Percentiles rank a stretch among this genome's conserved stretches.
Conservation (phyloP, 1,140 invertebrate species). For the Leguminivora glycinivorella region DNA sequence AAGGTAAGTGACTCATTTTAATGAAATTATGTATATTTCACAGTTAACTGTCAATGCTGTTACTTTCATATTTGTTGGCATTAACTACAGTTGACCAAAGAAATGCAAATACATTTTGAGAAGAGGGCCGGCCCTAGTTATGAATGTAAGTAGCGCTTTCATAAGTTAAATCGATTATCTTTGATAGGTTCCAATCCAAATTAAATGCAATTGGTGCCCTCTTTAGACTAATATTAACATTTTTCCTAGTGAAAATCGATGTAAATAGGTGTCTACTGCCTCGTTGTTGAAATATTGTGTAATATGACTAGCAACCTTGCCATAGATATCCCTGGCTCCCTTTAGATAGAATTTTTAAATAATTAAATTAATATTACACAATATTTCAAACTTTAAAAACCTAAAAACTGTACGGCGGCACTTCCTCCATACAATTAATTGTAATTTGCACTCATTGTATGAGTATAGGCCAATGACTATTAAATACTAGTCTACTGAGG, state of each 20-base stretch:
- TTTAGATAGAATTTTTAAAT: slow-evolving; percentile 21
- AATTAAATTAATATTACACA: not conserved
- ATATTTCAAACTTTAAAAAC: not conserved
- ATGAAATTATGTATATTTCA: too few species aligned
- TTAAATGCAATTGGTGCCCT: not conserved
- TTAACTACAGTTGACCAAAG: not conserved
- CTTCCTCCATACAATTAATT: too few species aligned
- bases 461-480: too few species aligned
- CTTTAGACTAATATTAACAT: not conserved
- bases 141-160: slow-evolving; percentile 4
- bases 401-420: too few species aligned
- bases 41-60: too few species aligned
- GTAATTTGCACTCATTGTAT: too few species aligned
- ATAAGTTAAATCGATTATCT: slow-evolving; percentile 7
- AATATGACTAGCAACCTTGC: slow-evolving; percentile 12
- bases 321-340: slow-evolving; percentile 6
- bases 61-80: too few species aligned
- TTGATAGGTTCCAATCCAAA: slow-evolving; percentile 8
- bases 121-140: slow-evolving; percentile 11
- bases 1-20: too few species aligned
- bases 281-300: slow-evolving; percentile 12
- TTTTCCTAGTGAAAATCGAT: not conserved
- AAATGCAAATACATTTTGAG: not conserved
- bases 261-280: too few species aligned
- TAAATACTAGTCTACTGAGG: slow-evolving; percentile 7